phyloP scores from a whole-genome alignment of 2,113 vertebrate species.

The Jacana jacana region DNA sequence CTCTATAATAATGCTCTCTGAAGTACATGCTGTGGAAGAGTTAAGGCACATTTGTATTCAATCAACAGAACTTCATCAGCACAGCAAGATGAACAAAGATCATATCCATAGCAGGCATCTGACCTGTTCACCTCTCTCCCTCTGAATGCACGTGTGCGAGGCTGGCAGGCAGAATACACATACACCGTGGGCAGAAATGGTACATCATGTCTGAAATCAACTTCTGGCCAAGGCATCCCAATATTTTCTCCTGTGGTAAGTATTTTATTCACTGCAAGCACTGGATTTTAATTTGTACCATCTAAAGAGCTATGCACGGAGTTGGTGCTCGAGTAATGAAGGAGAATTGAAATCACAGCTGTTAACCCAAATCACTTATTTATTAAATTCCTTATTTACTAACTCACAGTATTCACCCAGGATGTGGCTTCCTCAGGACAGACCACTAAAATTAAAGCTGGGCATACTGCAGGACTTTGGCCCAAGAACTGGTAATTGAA shows the following conservation, averaged over 20 bases:
- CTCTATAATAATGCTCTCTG: neutral
- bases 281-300: neutral
- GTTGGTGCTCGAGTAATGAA: neutral
- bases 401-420: neutral
- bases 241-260: neutral
- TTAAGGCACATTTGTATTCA: constrained; percentile 13
- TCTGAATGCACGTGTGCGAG: neutral
- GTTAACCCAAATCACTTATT: neutral
- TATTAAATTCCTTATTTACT: neutral
- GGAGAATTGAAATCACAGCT: neutral
- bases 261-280: neutral
- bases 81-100: neutral
- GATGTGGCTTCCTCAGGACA: neutral
- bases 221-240: neutral
- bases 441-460: neutral
- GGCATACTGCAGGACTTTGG: neutral
- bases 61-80: constrained; percentile 45
- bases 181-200: fast-evolving
- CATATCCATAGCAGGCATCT: neutral
- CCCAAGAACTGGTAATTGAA: neutral
- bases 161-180: neutral
- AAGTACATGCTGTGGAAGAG: neutral
- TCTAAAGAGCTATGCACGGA: neutral
- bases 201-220: neutral
- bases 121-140: constrained; percentile 2